phyloP scores from a whole-genome alignment of 2,113 vertebrate species.

The Corythoichthys intestinalis region DNA sequence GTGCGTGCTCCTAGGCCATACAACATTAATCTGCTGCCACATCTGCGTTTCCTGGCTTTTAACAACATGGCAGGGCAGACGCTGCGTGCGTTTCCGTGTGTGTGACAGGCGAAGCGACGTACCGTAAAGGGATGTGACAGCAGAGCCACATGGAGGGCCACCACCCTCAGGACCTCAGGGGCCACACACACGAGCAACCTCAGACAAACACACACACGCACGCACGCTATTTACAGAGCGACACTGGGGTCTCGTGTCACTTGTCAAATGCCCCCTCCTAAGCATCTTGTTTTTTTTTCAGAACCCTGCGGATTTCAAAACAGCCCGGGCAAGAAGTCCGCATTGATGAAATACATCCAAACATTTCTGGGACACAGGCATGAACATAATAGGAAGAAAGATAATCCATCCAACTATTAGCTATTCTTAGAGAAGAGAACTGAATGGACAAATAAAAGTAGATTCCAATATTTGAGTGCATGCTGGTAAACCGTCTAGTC shows the following conservation, averaged over 20 bases:
- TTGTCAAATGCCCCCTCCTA: slow-evolving; percentile 34
- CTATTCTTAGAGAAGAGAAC: slow-evolving; percentile 49
- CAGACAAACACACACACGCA: slow-evolving; percentile 21
- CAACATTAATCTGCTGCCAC: slow-evolving; percentile 73
- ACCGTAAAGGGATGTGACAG: slow-evolving; percentile 68
- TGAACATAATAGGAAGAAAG: slow-evolving; percentile 62
- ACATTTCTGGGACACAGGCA: slow-evolving; percentile 53
- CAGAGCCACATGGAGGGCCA: slow-evolving; percentile 55
- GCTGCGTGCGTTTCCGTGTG: slow-evolving; percentile 33
- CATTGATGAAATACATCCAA: slow-evolving; percentile 52
- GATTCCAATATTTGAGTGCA: slow-evolving; percentile 22
- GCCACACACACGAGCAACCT: slow-evolving; percentile 33
- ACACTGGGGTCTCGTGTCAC: slow-evolving; percentile 38
- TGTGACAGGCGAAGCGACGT: slow-evolving; percentile 49
- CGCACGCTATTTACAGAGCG: slow-evolving; percentile 44
- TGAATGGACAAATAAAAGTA: slow-evolving; percentile 22
- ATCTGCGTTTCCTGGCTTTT: slow-evolving; percentile 67
- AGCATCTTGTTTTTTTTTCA: slow-evolving; percentile 16
- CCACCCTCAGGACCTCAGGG: slow-evolving; percentile 58
- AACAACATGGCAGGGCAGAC: slow-evolving; percentile 64
- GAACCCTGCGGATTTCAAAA: slow-evolving; percentile 48
- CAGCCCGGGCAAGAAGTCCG: slow-evolving; percentile 36
- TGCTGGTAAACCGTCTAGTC: slow-evolving; percentile 53
- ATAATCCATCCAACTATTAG: slow-evolving; percentile 51
- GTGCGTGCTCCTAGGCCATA: slow-evolving; percentile 54